Base-by-base conservation (phyloP, 1,140 invertebrate genomes). In the Carposina sasakii region DNA sequence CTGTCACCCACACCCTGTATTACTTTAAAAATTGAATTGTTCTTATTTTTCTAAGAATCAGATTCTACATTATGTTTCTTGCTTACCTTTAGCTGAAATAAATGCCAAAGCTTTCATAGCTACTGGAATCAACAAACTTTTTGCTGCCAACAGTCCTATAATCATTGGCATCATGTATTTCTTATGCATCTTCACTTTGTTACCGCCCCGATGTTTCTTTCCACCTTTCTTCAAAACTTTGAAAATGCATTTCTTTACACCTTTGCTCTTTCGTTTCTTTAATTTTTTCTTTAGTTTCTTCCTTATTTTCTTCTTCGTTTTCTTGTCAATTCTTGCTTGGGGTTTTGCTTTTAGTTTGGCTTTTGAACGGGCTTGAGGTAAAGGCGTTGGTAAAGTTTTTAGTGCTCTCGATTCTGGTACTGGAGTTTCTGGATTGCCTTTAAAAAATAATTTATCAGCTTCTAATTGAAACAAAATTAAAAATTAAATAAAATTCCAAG, bases 61-160 rank as follows among this genome's bases (percentile, higher is more conserved):
- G n/a, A n/a, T n/a, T n/a, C n/a, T n/a, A n/a, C n/a, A n/a, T n/a
- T n/a, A n/a, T n/a, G n/a, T n/a, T n/a, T n/a, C n/a, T 12, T 43
- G 10, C 50, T 57, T 66, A 85, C 82, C 82, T 82, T 83, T 83
- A 39, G 65, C 66, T 17, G 90, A 89, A 8, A 91, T 61, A 37
- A 91, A 84, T 3, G 89, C 88, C 8, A 92, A 57, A 15, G 84
- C 84, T 57, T 91, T 91, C 39, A 91, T 57, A 12, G 88, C 85
- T n/a, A 91, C 67, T 1, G 90, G 90, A 41, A 91, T 57, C 1
- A 91, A 37, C 5, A 91, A 71, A 31, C 88, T 86, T 58, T 91
- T 91, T 2, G 90, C 89, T 10, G 90, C 64, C 10, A 90, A 57
- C 9, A 89, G 74, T 0, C 89, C 89, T n/a, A 90, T 60, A 12